Evolutionary conservation across 2,888 invertebrate species (phyloP), one percentile per base, ranked within the genome.

Genomic region (Syritta pipiens): DNA sequence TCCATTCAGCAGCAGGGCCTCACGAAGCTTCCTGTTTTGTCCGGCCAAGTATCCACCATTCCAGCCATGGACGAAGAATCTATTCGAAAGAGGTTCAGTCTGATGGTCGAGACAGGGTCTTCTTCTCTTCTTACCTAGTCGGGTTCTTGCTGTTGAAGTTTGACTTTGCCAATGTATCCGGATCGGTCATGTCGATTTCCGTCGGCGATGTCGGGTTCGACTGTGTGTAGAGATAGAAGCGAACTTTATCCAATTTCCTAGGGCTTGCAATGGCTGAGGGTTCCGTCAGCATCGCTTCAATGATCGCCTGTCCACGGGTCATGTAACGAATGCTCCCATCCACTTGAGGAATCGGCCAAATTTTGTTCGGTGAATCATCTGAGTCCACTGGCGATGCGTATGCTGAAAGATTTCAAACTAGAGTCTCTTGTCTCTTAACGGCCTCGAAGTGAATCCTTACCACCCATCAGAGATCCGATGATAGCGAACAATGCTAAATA

Each of bases 41-140:
- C 14, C n/a, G 32, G 90, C 88, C 55, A 86, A 85, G 17, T 90
- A 90, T 83, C 89, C 88, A 82, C 90, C 90, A 32, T 89, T 88
- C 91, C 91, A 91, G 1, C 91, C 91, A 79, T 91, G 91, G 26
- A 90, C 88, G 10, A 91, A 57, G 32, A 86, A 81, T 42, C 83
- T 83, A 19, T 40, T 5, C 14, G 10, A 12, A 32, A 20, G 14
- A 0, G 9, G 19, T 6, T 28, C 9, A 40, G 6, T 28, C 10
- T 4, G 10, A 7, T 2, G 10, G 10, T 24, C 4, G 26, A 9
- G 6, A 10, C 7, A 19, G 7, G 4, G 5, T 10, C 4, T 37
- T 1, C 3, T 10, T 22, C 1, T 0, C 1, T 4, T 7, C 30
- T 40, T 71, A 76, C 69, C 24, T 55, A 0, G 69, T 76, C 0